These are phyloP conservation scores for Cataglyphis hispanica DNA, from an alignment of 1,140 invertebrate genomes.

Conservation along the genomic window DNA sequence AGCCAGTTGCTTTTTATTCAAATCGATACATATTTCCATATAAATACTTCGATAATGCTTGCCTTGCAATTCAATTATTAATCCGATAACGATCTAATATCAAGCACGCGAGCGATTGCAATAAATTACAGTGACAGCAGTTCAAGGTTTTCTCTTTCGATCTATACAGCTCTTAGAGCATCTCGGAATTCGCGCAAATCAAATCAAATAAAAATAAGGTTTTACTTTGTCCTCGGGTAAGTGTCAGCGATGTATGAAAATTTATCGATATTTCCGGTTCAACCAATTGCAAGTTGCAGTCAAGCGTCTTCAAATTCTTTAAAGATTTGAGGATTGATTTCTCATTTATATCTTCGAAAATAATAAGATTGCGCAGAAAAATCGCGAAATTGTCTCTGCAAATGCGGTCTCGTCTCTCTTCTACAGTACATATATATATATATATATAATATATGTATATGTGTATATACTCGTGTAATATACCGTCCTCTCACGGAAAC, in stretches of 20 bases:
- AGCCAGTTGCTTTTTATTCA: not conserved
- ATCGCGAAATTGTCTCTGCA: conserved; percentile 20
- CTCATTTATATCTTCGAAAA: conserved; percentile 9
- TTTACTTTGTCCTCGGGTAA: not conserved
- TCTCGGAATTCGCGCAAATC: too few species aligned
- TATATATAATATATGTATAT: too few species aligned
- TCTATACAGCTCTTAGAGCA: not conserved
- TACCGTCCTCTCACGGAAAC: conserved; percentile 72
- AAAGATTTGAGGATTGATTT: too few species aligned
- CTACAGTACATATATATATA: too few species aligned
- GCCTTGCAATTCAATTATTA: not conserved
- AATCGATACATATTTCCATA: conserved; percentile 3
- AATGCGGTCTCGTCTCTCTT: not conserved
- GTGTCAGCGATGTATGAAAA: not conserved
- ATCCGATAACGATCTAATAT: conserved; percentile 21
- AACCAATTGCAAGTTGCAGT: not conserved
- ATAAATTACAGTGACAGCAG: conserved; percentile 5
- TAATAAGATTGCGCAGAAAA: not conserved
- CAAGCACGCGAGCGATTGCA: conserved; percentile 12
- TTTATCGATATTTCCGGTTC: conserved; percentile 24
- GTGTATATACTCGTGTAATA: conserved; percentile 43
- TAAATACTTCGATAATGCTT: not conserved
- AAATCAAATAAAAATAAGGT: not conserved
- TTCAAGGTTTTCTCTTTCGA: not conserved
- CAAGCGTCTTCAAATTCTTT: not conserved